A percentile compares a stretch with the other conserved stretches of the same genome.
phyloP scores from a whole-genome alignment of 1,140 invertebrate genomes.

The Drosophila arizonae region DNA sequence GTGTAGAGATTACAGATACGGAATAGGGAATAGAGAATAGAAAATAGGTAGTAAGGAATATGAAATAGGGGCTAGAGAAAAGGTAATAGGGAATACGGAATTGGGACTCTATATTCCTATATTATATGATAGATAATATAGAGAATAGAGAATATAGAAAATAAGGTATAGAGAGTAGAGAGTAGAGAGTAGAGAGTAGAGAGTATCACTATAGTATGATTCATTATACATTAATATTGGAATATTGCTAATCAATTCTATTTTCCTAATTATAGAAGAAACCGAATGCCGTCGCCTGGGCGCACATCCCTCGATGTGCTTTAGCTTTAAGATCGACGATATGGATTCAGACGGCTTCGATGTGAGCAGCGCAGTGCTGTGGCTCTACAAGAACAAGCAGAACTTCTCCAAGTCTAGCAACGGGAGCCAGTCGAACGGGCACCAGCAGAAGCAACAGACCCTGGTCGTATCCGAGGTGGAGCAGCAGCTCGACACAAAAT shows the following conservation, averaged over 20 bases:
- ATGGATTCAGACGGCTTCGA: constrained; percentile 88
- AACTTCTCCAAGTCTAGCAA: constrained; percentile 80
- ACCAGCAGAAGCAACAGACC: constrained; percentile 84
- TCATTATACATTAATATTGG: background rate
- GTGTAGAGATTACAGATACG: background rate
- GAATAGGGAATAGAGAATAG: background rate
- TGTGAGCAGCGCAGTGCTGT: constrained; percentile 89
- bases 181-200: background rate
- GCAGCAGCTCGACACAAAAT: constrained; percentile 88
- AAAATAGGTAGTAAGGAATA: background rate
- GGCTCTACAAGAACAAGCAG: constrained; percentile 89
- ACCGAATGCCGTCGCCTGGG: constrained; percentile 82
- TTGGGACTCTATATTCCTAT: too few relatives aligned
- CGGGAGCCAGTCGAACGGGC: constrained; percentile 61
- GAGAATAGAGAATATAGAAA: background rate
- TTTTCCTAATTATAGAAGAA: constrained; percentile 51
- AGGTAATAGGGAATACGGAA: background rate
- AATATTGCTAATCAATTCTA: background rate
- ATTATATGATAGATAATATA: too few relatives aligned
- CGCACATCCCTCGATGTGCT: constrained; percentile 86
- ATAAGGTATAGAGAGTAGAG: background rate
- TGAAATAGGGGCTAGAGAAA: background rate
- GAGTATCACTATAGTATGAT: too few relatives aligned
- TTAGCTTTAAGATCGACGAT: constrained; percentile 87
- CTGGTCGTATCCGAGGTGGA: constrained; percentile 91